Percentiles rank a stretch among this genome's conserved stretches.
These are phyloP conservation scores for Thaleichthys pacificus DNA, from an alignment of 2,797 vertebrate genomes.

Conservation along the genomic window DNA sequence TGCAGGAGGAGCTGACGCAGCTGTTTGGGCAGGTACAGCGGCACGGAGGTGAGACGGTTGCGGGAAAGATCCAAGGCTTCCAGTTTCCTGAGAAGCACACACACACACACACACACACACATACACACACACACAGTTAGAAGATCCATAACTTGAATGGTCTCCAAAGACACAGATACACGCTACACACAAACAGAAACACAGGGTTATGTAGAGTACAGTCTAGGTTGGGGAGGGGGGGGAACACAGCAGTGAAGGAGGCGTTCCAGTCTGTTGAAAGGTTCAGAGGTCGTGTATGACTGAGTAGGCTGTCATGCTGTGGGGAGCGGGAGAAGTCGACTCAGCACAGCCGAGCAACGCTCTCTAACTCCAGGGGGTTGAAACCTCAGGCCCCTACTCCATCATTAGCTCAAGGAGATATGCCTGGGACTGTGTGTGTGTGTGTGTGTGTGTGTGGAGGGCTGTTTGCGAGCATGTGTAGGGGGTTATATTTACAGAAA, in stretches of 20 bases:
- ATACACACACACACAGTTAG: not conserved
- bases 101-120: not conserved
- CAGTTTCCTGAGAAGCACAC: slow-evolving; percentile 66
- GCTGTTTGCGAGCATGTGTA: not conserved
- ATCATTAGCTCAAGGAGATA: slow-evolving; percentile 23
- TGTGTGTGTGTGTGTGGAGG: slow-evolving; percentile 6
- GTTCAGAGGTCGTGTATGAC: no score
- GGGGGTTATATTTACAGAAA: not conserved
- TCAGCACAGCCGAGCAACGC: not conserved
- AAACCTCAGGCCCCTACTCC: slow-evolving; percentile 27
- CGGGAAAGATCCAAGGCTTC: slow-evolving; percentile 76
- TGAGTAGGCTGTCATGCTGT: no score
- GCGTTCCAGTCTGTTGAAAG: no score
- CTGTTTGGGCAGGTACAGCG: slow-evolving; percentile 69
- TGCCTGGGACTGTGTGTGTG: slow-evolving; percentile 23
- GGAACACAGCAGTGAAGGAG: not conserved
- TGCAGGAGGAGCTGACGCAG: slow-evolving; percentile 71
- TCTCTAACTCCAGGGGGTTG: slow-evolving; percentile 12
- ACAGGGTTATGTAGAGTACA: not conserved
- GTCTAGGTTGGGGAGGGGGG: not conserved
- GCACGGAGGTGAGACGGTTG: slow-evolving; percentile 72
- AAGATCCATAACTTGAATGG: not conserved
- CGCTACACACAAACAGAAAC: not conserved
- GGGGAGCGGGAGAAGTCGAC: no score
- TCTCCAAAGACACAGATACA: not conserved